These are phyloP conservation scores for Bombus confusus DNA, from an alignment of 1,140 invertebrate species.

Conservation along the genomic window DNA sequence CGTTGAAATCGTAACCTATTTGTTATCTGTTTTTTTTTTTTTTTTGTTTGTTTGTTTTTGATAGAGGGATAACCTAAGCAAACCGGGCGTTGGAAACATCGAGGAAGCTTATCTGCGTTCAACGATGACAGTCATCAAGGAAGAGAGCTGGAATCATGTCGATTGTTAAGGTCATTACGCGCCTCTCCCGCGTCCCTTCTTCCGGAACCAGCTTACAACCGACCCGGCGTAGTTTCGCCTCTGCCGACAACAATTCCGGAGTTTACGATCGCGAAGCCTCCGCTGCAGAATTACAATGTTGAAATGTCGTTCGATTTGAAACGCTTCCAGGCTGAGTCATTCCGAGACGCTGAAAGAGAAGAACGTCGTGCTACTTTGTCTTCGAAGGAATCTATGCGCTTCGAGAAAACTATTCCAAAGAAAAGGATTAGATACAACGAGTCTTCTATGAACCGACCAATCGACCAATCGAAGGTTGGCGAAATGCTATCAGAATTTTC, in stretches of 20 bases:
- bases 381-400: neutral
- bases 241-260: constrained; percentile 21
- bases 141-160: constrained; percentile 58
- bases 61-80: neutral
- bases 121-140: constrained; percentile 48
- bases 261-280: constrained; percentile 27
- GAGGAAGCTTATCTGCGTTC: constrained; percentile 41
- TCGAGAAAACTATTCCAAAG: no score
- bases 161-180: constrained; percentile 66
- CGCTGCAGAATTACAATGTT: neutral
- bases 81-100: neutral
- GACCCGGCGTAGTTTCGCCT: constrained; percentile 14
- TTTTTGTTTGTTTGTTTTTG: neutral
- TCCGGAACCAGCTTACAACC: constrained; percentile 51
- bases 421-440: neutral
- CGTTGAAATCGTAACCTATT: no score
- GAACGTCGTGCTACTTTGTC: neutral
- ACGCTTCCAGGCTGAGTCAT: neutral
- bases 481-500: no score
- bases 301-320: constrained; percentile 16
- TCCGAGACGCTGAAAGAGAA: neutral
- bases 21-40: no score
- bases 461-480: neutral
- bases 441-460: neutral
- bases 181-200: constrained; percentile 51